Base-by-base conservation (phyloP, 2,888 invertebrate species). In the Liopterus haemorrhoidalis region DNA sequence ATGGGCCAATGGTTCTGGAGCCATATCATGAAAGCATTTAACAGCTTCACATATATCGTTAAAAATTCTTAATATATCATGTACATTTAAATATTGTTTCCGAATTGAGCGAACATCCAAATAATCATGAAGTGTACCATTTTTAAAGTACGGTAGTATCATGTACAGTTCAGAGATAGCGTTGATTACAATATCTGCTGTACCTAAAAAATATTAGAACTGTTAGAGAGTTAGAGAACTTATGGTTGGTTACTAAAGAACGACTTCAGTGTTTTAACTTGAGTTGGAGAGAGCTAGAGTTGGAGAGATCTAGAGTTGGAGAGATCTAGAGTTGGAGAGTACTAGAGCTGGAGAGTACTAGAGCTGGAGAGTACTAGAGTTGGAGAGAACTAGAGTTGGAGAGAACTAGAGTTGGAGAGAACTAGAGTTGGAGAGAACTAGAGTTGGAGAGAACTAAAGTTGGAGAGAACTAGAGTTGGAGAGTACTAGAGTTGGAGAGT, bases 91-190 rank as follows among this genome's bases (percentile, higher is more conserved):
- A 55, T 77, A 74, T 53, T 79, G 76, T 41, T 73, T 72, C 52
- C 67, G 72, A 46, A 71, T 71, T 1, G 75, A 71, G 49, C 80
- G 71, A 48, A 72, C 64, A 41, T 78, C 77, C 48, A 89, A 68
- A 60, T 82, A 80, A 59, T 82, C 78, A 42, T 80, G 78, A 22
- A 90, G 61, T 1, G 86, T 84, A 15, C 89, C 90, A 63, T 79
- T 75, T 76, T 83, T 77, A 60, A 80, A 87, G 63, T 81, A 87
- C 11, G 88, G 88, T 59, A 89, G 68, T 15, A 89, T 72, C 49
- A 89, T 74, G 45, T 79, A 73, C 32, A 85, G 78, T 66, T 83
- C 81, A 53, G 85, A 84, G 22, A 80, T 82, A 30, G 76, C 68
- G 64, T 81, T 80, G 28, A 78, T 68, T 19, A 82, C 73, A 52